Percentiles rank a stretch among this genome's conserved stretches.
These are phyloP conservation scores for Tenrec ecaudatus DNA, from an alignment of 2,113 vertebrate species.

Conservation along the genomic window DNA sequence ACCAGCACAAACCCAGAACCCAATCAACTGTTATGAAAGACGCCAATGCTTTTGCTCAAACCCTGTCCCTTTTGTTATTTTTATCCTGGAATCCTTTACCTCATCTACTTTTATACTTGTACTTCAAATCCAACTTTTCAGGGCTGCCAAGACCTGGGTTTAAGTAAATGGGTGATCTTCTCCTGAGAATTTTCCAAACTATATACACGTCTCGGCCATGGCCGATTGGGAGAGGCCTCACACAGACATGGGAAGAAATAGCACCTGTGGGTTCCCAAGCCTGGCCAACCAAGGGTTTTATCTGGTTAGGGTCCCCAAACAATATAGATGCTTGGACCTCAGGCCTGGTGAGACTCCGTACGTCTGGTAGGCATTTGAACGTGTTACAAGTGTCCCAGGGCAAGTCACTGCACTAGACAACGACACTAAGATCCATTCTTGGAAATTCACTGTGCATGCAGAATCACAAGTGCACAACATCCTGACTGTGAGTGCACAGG, in stretches of 20 bases:
- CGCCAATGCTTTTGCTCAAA: slow-evolving; percentile 62
- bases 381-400: neutral
- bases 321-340: neutral
- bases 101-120: slow-evolving; percentile 10
- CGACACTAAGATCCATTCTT: neutral
- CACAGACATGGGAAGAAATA: neutral
- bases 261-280: neutral
- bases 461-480: neutral
- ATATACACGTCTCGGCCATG: neutral
- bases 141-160: slow-evolving; percentile 7
- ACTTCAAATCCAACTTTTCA: slow-evolving; percentile 54
- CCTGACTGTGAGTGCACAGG: neutral
- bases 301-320: neutral
- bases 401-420: neutral
- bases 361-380: neutral
- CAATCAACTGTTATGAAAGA: slow-evolving; percentile 8
- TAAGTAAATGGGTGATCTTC: neutral
- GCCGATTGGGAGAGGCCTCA: neutral
- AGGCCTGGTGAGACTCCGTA: neutral
- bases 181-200: slow-evolving; percentile 8
- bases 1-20: slow-evolving; percentile 45
- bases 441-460: neutral
- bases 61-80: slow-evolving; percentile 14
- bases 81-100: slow-evolving; percentile 31
- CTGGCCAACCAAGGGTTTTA: neutral